A percentile compares a stretch with the other conserved stretches of the same genome.
phyloP scores from a whole-genome alignment of 2,113 vertebrate species.

The Diadophis punctatus region DNA sequence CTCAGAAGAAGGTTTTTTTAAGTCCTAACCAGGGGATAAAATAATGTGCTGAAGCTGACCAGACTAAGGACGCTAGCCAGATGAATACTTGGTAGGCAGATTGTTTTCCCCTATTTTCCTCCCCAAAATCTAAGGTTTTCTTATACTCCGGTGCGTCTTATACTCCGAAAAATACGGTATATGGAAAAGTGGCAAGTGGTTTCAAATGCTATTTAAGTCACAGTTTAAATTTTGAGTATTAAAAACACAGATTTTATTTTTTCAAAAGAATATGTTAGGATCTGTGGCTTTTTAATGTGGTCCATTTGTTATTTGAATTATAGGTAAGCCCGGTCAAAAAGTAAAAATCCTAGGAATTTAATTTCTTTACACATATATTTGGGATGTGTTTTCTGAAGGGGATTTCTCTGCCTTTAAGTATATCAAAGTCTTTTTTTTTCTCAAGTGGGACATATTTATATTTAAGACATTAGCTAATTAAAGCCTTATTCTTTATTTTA shows the following conservation, averaged over 20 bases:
- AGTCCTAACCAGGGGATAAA: no score
- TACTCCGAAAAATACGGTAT: no score
- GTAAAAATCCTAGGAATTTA: constrained; percentile 7
- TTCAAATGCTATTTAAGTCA: background rate
- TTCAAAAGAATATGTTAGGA: background rate
- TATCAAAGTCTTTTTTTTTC: background rate
- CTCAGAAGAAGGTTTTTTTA: no score
- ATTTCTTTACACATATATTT: background rate
- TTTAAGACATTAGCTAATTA: background rate
- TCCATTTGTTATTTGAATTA: background rate
- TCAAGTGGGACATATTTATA: background rate
- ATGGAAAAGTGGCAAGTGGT: no score
- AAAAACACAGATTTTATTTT: background rate
- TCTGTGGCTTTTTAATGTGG: background rate
- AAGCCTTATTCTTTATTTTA: background rate
- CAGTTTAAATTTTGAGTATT: background rate
- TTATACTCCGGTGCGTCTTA: no score
- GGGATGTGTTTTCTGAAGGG: background rate
- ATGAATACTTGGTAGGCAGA: no score
- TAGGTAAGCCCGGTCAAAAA: constrained; percentile 3
- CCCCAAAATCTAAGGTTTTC: no score
- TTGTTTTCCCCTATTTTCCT: no score
- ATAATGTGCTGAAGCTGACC: no score
- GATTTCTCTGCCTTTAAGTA: background rate
- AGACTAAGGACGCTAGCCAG: no score